phyloP scores from a whole-genome alignment of 1,140 invertebrate species.

The Bradysia coprophila region DNA sequence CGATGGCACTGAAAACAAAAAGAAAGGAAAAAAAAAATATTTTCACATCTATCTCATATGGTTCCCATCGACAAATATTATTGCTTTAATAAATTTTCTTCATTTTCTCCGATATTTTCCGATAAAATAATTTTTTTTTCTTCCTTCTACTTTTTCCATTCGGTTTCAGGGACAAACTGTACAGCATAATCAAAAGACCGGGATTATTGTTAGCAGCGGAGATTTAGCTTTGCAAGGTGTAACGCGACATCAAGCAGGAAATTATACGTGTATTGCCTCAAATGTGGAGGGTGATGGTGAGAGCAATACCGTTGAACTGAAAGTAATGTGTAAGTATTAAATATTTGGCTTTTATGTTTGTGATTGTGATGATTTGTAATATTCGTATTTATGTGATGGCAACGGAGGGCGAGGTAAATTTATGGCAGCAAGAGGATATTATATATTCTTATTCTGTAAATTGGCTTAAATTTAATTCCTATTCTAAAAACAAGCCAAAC shows the following conservation, averaged over 20 bases:
- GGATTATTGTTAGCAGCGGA: slow-evolving; percentile 65
- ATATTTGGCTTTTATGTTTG: neutral
- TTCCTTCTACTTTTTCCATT: too few relatives aligned
- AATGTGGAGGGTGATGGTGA: slow-evolving; percentile 77
- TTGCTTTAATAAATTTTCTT: neutral
- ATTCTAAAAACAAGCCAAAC: too few relatives aligned
- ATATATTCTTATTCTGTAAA: too few relatives aligned
- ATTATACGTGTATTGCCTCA: slow-evolving; percentile 70
- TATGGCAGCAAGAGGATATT: neutral
- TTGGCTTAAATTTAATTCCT: too few relatives aligned
- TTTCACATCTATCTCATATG: neutral
- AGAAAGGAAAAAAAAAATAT: neutral
- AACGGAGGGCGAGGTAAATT: neutral
- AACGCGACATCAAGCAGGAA: slow-evolving; percentile 57
- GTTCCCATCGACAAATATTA: neutral
- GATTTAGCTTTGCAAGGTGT: slow-evolving; percentile 63
- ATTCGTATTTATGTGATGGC: neutral
- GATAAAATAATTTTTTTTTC: too few relatives aligned
- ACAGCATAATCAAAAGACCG: slow-evolving; percentile 59
- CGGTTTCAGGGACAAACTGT: slow-evolving; percentile 55
- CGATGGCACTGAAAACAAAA: too few relatives aligned
- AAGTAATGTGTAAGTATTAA: slow-evolving; percentile 72
- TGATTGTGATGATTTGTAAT: neutral
- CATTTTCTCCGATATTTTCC: too few relatives aligned
- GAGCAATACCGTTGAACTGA: slow-evolving; percentile 58